phyloP scores from a whole-genome alignment of 2,797 vertebrate genomes.

The Scarus forsteni region DNA sequence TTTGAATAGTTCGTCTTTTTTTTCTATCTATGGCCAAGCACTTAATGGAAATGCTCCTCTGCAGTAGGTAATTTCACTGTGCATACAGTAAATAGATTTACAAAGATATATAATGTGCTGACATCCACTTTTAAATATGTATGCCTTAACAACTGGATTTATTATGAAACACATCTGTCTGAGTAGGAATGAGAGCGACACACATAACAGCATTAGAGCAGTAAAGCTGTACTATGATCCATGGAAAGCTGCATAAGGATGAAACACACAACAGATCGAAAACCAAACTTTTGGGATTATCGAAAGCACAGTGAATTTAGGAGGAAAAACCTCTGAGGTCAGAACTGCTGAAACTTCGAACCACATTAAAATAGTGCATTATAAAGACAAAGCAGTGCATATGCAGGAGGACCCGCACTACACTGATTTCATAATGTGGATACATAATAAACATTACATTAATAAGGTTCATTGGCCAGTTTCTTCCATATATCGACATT shows the following conservation, averaged over 20 bases:
- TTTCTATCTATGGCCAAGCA: too few relatives aligned
- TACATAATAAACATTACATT: not conserved
- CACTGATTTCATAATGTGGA: not conserved
- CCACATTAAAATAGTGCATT: not conserved
- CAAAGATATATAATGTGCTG: too few relatives aligned
- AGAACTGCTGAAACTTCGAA: not conserved
- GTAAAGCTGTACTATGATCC: not conserved
- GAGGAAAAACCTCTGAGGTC: not conserved
- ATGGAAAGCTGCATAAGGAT: not conserved
- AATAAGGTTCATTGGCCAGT: not conserved
- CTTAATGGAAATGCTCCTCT: too few relatives aligned
- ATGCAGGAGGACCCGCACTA: not conserved
- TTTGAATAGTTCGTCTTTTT: too few relatives aligned
- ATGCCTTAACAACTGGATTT: not conserved
- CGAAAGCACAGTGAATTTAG: not conserved
- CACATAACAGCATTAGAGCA: not conserved
- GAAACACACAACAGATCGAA: not conserved
- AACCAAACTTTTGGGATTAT: not conserved
- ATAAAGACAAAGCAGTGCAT: not conserved
- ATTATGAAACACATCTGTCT: not conserved
- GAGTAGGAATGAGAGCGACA: not conserved
- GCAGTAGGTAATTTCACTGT: too few relatives aligned
- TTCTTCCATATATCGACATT: not conserved
- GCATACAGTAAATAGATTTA: too few relatives aligned
- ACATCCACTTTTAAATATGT: not conserved